Evolutionary conservation across 2,797 vertebrate species (phyloP), one percentile per base, ranked within the genome.

Genomic region (Tolypeutes matacus): DNA sequence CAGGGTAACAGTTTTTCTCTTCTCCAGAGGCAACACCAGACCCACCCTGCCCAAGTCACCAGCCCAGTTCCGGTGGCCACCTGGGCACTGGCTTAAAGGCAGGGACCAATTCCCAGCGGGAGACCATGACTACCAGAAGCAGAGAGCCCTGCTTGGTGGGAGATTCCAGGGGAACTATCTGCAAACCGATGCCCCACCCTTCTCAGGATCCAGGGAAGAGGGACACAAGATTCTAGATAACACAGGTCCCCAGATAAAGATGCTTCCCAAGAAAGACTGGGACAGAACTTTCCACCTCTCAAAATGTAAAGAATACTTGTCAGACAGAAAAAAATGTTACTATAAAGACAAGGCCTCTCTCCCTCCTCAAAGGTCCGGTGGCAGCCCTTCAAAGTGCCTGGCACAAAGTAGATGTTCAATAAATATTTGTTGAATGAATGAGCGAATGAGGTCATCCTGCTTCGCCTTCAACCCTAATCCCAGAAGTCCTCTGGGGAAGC

Each of bases 381-480:
- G 62, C 25, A 87, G 34, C n/a, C 75, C n/a, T 84, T 49, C 31
- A 58, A 84, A 65, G 27, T 7, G 12, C 72, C 53, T 27, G 39
- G 6, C 65, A 91, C 62, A 29, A 86, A 75, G 70, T 17, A 96
- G 73, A 75, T 86, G 76, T 31, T 96, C 86, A 94, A 73, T 81
- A 96, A 97, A 91, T 93, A 94, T 51, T 58, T 96, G 82, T 7
- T 60, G 46, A 95, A 53, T 92, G 94, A 94, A 75, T 31, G 56
- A 95, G 49, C 7, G 0, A 94, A 92, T 83, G 49, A 96, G 73
- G 86, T 89, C 91, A 91, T 80, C 75, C 78, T n/a, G 13, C 62
- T 80, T 91, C 85, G 86, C 82, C 81, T 70, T 85, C 67, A 93
- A 64, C 27, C 70, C 65, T 77, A 80, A 93, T 72, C 90, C 90